Percentiles rank a stretch among this genome's conserved stretches.
Evolutionary conservation across 1,140 invertebrate genomes (phyloP).

Genomic region (Drosophila oshimai): DNA sequence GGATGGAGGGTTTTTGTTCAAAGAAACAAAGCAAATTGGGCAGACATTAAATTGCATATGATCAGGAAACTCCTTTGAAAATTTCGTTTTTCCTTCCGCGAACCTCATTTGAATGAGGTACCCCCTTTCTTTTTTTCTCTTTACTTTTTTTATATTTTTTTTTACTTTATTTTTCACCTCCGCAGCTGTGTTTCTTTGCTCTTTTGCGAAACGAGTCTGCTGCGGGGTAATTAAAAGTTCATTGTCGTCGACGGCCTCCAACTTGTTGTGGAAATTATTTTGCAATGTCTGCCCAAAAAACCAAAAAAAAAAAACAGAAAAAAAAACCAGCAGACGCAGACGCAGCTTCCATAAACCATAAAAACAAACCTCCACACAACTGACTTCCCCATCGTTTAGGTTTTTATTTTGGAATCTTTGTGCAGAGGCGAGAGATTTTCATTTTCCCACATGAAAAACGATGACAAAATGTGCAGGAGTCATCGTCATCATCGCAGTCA

Average conservation of each 20-base stretch:
- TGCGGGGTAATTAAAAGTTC: conserved; percentile 66
- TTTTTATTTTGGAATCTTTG: background rate
- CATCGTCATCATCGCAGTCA: conserved; percentile 31
- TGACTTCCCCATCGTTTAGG: conserved; percentile 22
- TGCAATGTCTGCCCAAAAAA: conserved; percentile 60
- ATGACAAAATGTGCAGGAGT: conserved; percentile 63
- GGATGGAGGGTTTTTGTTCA: background rate
- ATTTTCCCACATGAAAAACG: conserved; percentile 70
- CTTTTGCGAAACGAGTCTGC: conserved; percentile 58
- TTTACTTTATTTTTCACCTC: background rate
- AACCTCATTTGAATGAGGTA: conserved; percentile 35
- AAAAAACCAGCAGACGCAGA: conserved; percentile 1
- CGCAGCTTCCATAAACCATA: conserved; percentile 7
- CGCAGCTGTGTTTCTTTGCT: background rate
- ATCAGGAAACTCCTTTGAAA: conserved; percentile 26
- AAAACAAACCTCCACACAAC: conserved; percentile 1
- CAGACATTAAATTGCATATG: conserved; percentile 40
- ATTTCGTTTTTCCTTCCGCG: conserved; percentile 27
- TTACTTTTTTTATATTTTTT: background rate
- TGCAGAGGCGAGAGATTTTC: conserved; percentile 49
- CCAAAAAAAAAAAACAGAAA: conserved; percentile 2
- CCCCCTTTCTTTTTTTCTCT: background rate
- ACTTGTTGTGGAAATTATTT: conserved; percentile 62
- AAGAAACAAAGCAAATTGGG: conserved; percentile 34
- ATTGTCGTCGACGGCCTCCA: conserved; percentile 49